Evolutionary conservation across 2,888 invertebrate species (phyloP), one percentile per base, ranked within the genome.

Genomic region (Melanophora roralis): DNA sequence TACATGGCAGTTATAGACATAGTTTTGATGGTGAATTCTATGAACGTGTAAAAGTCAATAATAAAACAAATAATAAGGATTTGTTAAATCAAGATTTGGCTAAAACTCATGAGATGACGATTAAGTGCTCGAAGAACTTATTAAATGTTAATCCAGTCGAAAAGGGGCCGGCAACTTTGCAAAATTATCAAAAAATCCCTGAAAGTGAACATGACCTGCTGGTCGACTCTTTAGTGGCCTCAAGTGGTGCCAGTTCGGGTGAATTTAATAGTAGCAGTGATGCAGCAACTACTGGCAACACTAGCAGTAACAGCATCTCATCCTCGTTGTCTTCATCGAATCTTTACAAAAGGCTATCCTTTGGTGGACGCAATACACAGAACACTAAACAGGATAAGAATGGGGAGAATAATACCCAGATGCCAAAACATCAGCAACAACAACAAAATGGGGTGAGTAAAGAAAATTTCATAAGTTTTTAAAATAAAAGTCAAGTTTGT

Each of bases 1-100:
- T 87, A n/a, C 87, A 88, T 40, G 88, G 87, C 80, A 88, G 86
- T 82, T 87, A 88, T 85, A 86, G 88, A 74, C 87, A 85, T 75
- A 86, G 85, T 84, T 85, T 84, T 64, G 87, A 88, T 80, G 83
- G 85, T 68, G 88, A 88, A 71, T 85, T 87, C 76, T 87, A 87
- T 83, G 87, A 86, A 77, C 84, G 85, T 23, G 85, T 86, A 3
- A 83, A 86, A 72, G 81, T 85, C 21, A 85, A 82, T 19, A 64
- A n/a, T 19, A 60, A 12, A 16, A 55, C 68, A 62, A 7, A 51
- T 36, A 62, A n/a, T 16, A 34, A 47, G 23, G 11, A 38, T 21
- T 16, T 62, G 16, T 27, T 32, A 8, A 51, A 27, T 27, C 11
- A 23, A 8, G 62, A 67, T 57, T 55, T 49, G 43, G n/a, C 71